These are phyloP conservation scores for Manis javanica DNA, from an alignment of 2,797 vertebrate species.

Conservation along the genomic window DNA sequence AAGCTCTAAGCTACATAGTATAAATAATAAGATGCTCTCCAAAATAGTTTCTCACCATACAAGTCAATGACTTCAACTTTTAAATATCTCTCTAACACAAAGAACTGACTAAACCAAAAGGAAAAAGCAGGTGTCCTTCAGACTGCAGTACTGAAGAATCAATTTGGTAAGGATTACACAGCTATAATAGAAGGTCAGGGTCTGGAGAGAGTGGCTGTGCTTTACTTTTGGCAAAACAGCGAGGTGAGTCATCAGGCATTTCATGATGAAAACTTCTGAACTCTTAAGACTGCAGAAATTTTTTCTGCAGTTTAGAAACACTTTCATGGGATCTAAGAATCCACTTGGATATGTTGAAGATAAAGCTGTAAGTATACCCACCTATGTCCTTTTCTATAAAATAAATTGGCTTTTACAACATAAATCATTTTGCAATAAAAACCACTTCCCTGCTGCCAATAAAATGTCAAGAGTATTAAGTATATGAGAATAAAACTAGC, in stretches of 20 bases:
- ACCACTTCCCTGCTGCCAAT: background rate
- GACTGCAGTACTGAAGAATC: background rate
- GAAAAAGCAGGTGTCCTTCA: background rate
- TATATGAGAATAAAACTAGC: background rate
- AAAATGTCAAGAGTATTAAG: background rate
- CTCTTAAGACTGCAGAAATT: background rate
- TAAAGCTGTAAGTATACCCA: background rate
- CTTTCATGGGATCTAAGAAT: background rate
- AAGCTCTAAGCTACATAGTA: background rate
- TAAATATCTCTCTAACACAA: slow-evolving; percentile 40
- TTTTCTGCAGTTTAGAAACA: slow-evolving; percentile 3
- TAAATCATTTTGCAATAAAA: background rate
- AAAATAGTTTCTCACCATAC: slow-evolving; percentile 21
- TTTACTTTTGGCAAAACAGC: slow-evolving; percentile 33
- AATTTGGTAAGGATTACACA: background rate
- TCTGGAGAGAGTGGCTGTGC: background rate
- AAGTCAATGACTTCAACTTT: slow-evolving; percentile 55
- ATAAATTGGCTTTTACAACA: background rate
- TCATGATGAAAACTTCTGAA: background rate
- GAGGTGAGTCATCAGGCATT: slow-evolving; percentile 14
- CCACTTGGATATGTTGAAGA: background rate
- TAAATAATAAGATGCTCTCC: background rate
- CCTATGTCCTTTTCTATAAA: background rate
- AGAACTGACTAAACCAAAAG: background rate
- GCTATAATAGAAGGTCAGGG: background rate